Conservation (phyloP, 2,797 vertebrate species). For the Spondyliosoma cantharus region DNA sequence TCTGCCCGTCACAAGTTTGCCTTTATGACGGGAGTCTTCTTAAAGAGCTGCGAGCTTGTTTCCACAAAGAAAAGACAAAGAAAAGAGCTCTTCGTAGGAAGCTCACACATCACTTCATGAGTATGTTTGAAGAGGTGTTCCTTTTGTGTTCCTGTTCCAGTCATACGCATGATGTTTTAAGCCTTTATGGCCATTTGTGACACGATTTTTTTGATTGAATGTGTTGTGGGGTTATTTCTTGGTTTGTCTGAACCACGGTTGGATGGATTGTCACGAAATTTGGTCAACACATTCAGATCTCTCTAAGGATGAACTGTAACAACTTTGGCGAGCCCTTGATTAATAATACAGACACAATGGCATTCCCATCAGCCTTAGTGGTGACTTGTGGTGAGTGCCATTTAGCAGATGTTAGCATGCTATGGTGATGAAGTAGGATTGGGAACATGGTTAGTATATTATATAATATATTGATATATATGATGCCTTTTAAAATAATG, state of each 20-base stretch:
- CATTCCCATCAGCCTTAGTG: neutral
- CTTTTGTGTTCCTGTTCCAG: too few species aligned
- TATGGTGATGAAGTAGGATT: neutral
- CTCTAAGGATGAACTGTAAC: too few species aligned
- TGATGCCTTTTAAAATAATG: neutral
- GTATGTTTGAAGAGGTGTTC: neutral
- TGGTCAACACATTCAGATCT: too few species aligned
- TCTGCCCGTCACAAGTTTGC: constrained; percentile 72
- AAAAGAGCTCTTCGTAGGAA: neutral
- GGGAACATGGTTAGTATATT: neutral
- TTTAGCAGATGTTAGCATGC: too few species aligned
- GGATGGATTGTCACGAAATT: too few species aligned
- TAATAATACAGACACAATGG: neutral
- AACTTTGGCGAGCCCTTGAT: too few species aligned
- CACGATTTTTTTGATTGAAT: too few species aligned
- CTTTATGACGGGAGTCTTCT: constrained; percentile 37
- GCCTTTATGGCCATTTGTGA: too few species aligned
- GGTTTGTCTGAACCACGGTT: too few species aligned
- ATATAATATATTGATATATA: neutral
- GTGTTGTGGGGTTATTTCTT: too few species aligned
- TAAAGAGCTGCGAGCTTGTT: constrained; percentile 17
- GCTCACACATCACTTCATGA: neutral
- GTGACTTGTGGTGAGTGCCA: neutral
- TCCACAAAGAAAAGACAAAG: neutral
- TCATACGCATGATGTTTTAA: too few species aligned